Evolutionary conservation across 2,797 vertebrate genomes (phyloP).

Genomic region (Pseudotriccus pelzelni): DNA sequence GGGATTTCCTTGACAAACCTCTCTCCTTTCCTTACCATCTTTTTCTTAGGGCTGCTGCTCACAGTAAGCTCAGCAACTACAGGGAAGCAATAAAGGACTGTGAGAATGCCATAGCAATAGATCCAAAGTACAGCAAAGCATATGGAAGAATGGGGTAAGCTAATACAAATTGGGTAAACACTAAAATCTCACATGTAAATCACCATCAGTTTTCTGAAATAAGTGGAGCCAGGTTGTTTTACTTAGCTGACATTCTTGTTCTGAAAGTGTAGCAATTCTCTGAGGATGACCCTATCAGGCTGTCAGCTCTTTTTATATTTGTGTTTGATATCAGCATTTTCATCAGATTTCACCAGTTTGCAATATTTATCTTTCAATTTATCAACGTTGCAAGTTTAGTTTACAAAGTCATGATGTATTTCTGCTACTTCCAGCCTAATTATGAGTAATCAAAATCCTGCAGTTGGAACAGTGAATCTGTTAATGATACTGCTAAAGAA

Average conservation of each 20-base stretch:
- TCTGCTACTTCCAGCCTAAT: background rate
- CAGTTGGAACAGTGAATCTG: background rate
- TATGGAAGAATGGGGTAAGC: constrained; percentile 98
- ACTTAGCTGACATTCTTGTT: background rate
- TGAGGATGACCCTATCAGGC: background rate
- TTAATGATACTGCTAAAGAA: background rate
- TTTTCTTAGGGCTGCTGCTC: constrained; percentile 89
- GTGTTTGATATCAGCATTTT: background rate
- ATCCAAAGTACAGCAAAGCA: constrained; percentile 95
- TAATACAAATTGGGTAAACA: background rate
- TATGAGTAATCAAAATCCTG: background rate
- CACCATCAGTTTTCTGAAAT: background rate
- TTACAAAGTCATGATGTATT: background rate
- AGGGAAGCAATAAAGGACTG: constrained; percentile 92
- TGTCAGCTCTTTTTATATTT: background rate
- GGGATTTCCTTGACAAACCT: background rate
- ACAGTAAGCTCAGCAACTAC: constrained; percentile 93
- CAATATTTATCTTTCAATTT: background rate
- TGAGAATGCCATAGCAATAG: constrained; percentile 92
- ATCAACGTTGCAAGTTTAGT: background rate
- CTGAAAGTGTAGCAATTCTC: background rate
- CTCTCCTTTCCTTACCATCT: background rate
- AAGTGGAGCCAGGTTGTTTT: background rate
- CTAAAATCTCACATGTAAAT: background rate
- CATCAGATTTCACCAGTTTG: background rate